These are phyloP conservation scores for Blera fallax DNA, from an alignment of 2,888 invertebrate species.

Conservation along the genomic window DNA sequence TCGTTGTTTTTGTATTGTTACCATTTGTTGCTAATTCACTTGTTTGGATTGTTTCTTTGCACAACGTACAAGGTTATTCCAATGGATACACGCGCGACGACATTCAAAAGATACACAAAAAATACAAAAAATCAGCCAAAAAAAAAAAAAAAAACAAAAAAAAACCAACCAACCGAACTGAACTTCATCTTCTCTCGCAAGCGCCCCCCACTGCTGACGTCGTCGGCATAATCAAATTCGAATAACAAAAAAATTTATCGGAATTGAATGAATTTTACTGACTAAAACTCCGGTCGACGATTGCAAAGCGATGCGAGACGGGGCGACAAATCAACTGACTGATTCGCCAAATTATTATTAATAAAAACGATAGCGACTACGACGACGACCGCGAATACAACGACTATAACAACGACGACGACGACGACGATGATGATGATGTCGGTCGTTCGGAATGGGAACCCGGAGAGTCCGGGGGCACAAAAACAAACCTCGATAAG, in stretches of 20 bases:
- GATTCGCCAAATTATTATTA: conserved; percentile 71
- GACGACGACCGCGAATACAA: conserved; percentile 61
- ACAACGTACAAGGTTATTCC: conserved; percentile 66
- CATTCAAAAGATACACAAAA: conserved; percentile 33
- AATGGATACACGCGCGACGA: conserved; percentile 61
- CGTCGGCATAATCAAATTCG: conserved; percentile 40
- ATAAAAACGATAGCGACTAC: conserved; percentile 65
- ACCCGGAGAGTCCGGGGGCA: conserved; percentile 30
- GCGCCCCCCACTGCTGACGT: not conserved
- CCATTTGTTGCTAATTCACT: conserved; percentile 67
- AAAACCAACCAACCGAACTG: not conserved
- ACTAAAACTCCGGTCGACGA: conserved; percentile 26
- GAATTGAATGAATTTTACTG: conserved; percentile 61
- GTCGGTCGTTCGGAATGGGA: conserved; percentile 42
- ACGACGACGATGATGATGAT: conserved; percentile 56
- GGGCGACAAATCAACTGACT: conserved; percentile 68
- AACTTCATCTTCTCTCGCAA: conserved; percentile 16
- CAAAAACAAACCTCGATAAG: conserved; percentile 65
- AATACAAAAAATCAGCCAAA: not conserved
- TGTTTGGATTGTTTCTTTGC: conserved; percentile 56
- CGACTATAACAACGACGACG: not conserved
- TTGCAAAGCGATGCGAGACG: conserved; percentile 60
- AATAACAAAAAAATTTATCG: conserved; percentile 45
- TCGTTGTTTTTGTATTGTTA: conserved; percentile 2
- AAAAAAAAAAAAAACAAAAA: not conserved